These are phyloP conservation scores for Rhagonycha fulva DNA, from an alignment of 2,888 invertebrate species.

Conservation along the genomic window DNA sequence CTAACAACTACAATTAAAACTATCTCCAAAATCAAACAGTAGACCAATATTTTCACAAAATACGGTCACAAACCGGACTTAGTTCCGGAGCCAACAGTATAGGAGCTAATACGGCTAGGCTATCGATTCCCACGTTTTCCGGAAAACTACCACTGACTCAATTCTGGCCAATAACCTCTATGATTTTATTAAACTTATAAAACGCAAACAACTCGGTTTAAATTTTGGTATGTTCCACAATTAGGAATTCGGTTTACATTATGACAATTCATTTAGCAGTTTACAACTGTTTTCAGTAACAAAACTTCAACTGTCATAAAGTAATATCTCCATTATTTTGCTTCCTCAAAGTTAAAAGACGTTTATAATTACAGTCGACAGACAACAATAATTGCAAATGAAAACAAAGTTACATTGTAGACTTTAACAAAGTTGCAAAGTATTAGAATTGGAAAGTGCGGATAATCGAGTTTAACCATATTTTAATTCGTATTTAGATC, in stretches of 20 bases:
- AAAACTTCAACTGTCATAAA: conserved; percentile 6
- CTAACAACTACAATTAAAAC: conserved; percentile 23
- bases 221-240: conserved; percentile 21
- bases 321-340: conserved; percentile 5
- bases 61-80: conserved; percentile 35
- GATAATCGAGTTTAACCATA: conserved; percentile 28
- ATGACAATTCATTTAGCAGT: conserved; percentile 4
- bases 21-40: conserved; percentile 31
- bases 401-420: conserved; percentile 21
- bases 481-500: conserved; percentile 25
- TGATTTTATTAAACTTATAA: conserved; percentile 33
- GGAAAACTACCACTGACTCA: conserved; percentile 40
- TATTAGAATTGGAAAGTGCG: conserved; percentile 25
- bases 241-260: conserved; percentile 16
- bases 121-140: conserved; percentile 43
- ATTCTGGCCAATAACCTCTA: conserved; percentile 39
- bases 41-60: conserved; percentile 12
- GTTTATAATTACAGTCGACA: conserved; percentile 17
- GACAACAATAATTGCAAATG: conserved; percentile 23
- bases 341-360: conserved; percentile 10
- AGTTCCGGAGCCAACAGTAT: conserved; percentile 41
- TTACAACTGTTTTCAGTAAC: conserved; percentile 3
- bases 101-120: conserved; percentile 43
- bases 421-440: conserved; percentile 22
- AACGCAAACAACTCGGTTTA: conserved; percentile 38